Percentiles rank a stretch among this genome's conserved stretches.
Conservation (phyloP, 2,888 invertebrate species). For the Andricus quercusramuli region DNA sequence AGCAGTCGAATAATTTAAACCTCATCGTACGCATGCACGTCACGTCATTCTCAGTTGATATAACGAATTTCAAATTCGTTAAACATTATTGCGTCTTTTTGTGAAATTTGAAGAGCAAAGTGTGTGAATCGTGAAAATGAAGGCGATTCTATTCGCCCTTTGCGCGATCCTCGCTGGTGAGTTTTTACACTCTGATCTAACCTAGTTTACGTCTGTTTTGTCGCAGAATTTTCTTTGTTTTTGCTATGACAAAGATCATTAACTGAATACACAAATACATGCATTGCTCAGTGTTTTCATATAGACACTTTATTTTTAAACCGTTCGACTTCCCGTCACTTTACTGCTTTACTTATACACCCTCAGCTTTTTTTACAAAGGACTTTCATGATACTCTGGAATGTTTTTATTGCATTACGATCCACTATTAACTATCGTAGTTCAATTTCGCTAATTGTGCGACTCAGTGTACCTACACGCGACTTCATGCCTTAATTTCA, state of each 20-base stretch:
- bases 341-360: not conserved
- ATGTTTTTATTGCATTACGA: not conserved
- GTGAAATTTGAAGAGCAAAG: not conserved
- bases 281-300: slow-evolving; percentile 3
- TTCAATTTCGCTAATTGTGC: not conserved
- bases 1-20: no score
- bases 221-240: slow-evolving; percentile 14
- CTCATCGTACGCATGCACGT: no score
- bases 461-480: not conserved
- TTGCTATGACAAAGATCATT: slow-evolving; percentile 5
- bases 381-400: not conserved
- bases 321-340: not conserved
- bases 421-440: not conserved
- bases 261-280: not conserved
- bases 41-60: not conserved
- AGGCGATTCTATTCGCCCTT: slow-evolving; percentile 74
- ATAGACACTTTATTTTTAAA: not conserved
- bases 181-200: slow-evolving; percentile 53
- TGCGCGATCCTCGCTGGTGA: slow-evolving; percentile 79
- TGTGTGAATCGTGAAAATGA: slow-evolving; percentile 72
- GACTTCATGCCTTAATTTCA: slow-evolving; percentile 4
- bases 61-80: not conserved
- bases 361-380: not conserved
- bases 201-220: not conserved
- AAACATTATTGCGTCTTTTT: not conserved